Base-by-base conservation (phyloP, 2,888 invertebrate species). In the Trichopria drosophilae region DNA sequence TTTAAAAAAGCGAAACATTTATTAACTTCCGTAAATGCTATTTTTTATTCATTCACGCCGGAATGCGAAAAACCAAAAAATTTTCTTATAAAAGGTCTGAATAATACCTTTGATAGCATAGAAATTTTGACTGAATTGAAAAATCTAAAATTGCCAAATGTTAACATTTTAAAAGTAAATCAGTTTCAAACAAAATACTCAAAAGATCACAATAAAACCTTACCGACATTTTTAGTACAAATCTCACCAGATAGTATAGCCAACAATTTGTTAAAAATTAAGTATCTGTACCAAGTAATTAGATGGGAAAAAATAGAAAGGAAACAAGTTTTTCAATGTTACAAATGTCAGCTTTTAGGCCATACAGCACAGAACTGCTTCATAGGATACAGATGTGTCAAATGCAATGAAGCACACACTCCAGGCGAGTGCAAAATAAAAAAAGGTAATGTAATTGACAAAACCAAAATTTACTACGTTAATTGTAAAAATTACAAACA, bases 321-420 rank as follows among this genome's bases (percentile, higher is more conserved):
- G 43, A 44, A 28, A 5, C 46, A 51, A 1, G 19, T 12, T 3
- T 46, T 50, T 0, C 60, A 62, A 41, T 62, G 60, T 4, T 49
- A 52, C 4, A 44, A 39, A 1, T 60, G 60, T 12, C 59, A 60
- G 23, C 15, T 56, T 3, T 45, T 58, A 1, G 54, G 60, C 0
- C 58, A 61, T 6, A 34, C 44, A 3, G 53, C 58, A 1, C 3
- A 23, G 2, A 59, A 52, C 16, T 61, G 57, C 13, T 42, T 51
- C 1, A 12, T 59, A 10, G 19, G 19, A 1, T 55, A 52, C 7
- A 26, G 54, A 15, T 58, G 56, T 4, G 53, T 59, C 0, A 61
- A 59, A 36, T 59, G 59, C n/a, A 35, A 45, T 0, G 3, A 12
- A 1, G 22, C 28, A 0, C 59, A 61, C 31, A 46, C 40, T 2